Evolutionary conservation across 2,797 vertebrate species (phyloP), one percentile per base, ranked within the genome.

Genomic region (Chelon auratus): DNA sequence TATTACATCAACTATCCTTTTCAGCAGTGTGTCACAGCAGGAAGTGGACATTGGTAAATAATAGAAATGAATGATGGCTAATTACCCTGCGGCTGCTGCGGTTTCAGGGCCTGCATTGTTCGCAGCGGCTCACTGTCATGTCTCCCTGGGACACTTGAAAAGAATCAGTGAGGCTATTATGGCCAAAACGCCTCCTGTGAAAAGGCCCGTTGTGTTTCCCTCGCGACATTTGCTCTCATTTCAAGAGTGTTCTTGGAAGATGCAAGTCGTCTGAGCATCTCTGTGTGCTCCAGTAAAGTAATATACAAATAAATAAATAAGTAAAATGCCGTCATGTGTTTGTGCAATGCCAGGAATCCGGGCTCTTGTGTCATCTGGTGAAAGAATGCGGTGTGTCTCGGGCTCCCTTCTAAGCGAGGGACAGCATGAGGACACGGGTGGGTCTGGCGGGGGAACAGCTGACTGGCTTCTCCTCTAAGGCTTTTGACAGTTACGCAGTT

Each of bases 381-480:
- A 78, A 75, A 75, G 82, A 87, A 87, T 87, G 82, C 22, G 64
- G 58, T 2, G 56, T 64, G 81, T 81, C 75, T 42, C 68, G 54
- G 59, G 63, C 52, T 77, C 52, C 45, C 68, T 22, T 42, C 70
- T 63, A 53, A 79, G 73, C 51, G 24, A 2, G 55, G 83, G 76
- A 22, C 80, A 65, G 72, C 8, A 33, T 57, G 51, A 72, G 67
- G 78, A 79, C 77, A 67, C 43, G 81, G 68, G 61, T 12, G 74
- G 80, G 72, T 73, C 72, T 66, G 73, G 78, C 66, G 66, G 71
- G 65, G 51, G 50, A 80, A 77, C 91, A 93, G 90, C 89, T 92
- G 92, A 87, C 78, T 82, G 86, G 64, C 65, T 79, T 67, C 78
- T 68, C 71, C 78, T 68, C 75, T 53, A 18, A 78, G 80, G 77